These are phyloP conservation scores for Okapia johnstoni DNA, from an alignment of 2,113 vertebrate species.

Conservation along the genomic window DNA sequence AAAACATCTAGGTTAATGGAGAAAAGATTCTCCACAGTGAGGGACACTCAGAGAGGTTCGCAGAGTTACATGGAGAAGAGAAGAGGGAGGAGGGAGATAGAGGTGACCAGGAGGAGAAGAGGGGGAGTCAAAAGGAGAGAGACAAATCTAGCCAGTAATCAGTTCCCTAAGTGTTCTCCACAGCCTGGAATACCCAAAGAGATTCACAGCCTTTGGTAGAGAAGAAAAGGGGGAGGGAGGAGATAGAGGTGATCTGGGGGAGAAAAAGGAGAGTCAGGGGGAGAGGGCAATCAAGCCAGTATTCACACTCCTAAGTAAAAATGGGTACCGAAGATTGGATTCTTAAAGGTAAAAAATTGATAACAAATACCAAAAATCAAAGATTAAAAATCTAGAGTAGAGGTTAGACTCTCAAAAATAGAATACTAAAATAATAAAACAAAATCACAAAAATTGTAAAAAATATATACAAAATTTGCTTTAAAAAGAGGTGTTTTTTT, in stretches of 20 bases:
- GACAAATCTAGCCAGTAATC: neutral
- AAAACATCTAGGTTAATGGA: neutral
- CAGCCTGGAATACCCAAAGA: neutral
- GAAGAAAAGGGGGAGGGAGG: neutral
- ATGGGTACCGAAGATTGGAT: neutral
- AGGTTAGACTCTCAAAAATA: neutral
- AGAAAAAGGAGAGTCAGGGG: neutral
- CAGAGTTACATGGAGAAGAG: neutral
- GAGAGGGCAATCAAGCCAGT: neutral
- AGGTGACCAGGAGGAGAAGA: neutral
- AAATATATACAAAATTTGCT: neutral
- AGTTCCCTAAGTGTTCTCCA: neutral
- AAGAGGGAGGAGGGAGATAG: neutral
- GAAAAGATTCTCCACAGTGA: neutral
- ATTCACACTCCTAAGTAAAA: neutral
- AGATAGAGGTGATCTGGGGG: neutral
- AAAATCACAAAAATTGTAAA: neutral
- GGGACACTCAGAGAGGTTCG: neutral
- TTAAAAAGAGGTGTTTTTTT: neutral
- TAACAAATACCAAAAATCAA: neutral
- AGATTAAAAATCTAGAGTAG: neutral
- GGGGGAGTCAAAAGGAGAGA: neutral
- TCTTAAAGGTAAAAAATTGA: neutral
- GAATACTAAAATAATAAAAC: neutral
- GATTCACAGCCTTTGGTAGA: neutral